Evolutionary conservation across 2,888 invertebrate species (phyloP), one percentile per base, ranked within the genome.

Genomic region (Pyrgus malvae): DNA sequence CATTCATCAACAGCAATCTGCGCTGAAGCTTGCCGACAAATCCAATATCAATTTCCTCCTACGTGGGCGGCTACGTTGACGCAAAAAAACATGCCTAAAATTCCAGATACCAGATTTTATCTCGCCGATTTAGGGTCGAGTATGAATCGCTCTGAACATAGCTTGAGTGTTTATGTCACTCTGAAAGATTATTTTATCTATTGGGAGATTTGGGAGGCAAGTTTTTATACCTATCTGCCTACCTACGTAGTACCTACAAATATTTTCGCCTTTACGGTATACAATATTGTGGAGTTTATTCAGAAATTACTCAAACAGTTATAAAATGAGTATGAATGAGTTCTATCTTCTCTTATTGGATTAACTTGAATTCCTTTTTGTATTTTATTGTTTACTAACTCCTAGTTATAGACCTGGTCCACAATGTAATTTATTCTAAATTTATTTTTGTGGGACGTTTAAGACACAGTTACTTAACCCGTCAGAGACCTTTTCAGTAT

Each of bases 121-220:
- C 53, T 54, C 35, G 40, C 31, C 31, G 40, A 40, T 45, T 54
- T 54, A 45, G 53, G 53, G 53, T 46, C 53, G 53, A 46, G 40
- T 46, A 54, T 54, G 46, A 54, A 54, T 54, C 40, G 46, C 40
- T 46, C 38, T 33, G 40, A 46, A 45, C 40, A 54, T 54, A 16
- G 45, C 53, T 54, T 23, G 40, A 40, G 46, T 54, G 53, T 54
- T 54, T 54, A 54, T 54, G 45, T 45, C 46, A 54, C 46, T 38
- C 29, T 38, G 45, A 53, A 53, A 53, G 45, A 53, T 53, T 53
- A 53, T 53, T 40, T 53, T 53, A 37, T 53, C 29, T 53, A 44
- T 45, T n/a, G n/a, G n/a, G n/a, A n/a, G n/a, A n/a, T 21, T 53
- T 37, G 37, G 25, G 25, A 51, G 37, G 27, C 37, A 33, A 44